phyloP scores from a whole-genome alignment of 2,797 vertebrate species.

The Typhlichthys subterraneus region DNA sequence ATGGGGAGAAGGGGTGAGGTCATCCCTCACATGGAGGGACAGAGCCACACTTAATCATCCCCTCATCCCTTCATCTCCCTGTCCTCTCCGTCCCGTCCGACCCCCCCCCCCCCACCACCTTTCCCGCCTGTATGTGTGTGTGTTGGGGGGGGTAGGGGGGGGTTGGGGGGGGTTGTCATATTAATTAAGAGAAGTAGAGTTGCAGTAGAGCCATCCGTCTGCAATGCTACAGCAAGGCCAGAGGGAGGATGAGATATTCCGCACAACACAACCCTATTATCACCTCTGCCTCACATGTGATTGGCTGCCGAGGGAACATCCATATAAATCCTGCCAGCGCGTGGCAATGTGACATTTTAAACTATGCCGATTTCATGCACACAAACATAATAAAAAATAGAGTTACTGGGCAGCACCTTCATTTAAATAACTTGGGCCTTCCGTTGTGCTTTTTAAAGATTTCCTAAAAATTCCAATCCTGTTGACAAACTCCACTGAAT shows the following conservation, averaged over 20 bases:
- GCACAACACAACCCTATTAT: conserved; percentile 66
- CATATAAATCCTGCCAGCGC: conserved; percentile 52
- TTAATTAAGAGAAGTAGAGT: conserved; percentile 79
- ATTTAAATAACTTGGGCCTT: neutral
- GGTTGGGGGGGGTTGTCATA: conserved; percentile 71
- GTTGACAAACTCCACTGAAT: conserved; percentile 58
- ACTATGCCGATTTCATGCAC: conserved; percentile 23
- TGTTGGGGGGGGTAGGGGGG: neutral
- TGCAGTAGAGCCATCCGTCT: conserved; percentile 73
- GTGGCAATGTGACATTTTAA: conserved; percentile 42
- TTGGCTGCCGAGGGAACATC: conserved; percentile 62
- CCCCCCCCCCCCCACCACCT: neutral
- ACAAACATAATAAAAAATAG: conserved; percentile 23
- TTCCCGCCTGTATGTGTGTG: conserved; percentile 62
- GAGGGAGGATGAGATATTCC: conserved; percentile 60
- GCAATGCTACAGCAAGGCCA: conserved; percentile 45
- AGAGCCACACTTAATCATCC: conserved; percentile 88
- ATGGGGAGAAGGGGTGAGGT: conserved; percentile 52
- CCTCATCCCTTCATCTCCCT: conserved; percentile 77
- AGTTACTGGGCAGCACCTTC: neutral
- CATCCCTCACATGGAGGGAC: conserved; percentile 64
- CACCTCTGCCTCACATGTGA: conserved; percentile 58
- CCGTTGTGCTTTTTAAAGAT: neutral
- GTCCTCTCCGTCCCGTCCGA: conserved; percentile 17
- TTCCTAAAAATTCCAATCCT: conserved; percentile 11